These are phyloP conservation scores for Poecile atricapillus DNA, from an alignment of 2,113 vertebrate genomes.

Conservation along the genomic window DNA sequence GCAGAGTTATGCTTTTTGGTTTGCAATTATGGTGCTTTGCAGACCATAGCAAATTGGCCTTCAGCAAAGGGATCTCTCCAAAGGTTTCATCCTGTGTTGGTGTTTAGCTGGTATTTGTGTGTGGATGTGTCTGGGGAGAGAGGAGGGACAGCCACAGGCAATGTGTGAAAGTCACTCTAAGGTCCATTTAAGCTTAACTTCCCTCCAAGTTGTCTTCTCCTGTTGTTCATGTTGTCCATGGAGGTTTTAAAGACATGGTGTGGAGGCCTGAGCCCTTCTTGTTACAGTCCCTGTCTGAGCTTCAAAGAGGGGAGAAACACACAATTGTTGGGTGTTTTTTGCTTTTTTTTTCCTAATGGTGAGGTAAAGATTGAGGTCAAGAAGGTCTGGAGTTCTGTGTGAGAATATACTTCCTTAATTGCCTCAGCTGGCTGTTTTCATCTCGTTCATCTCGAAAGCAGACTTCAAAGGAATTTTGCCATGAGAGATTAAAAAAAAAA, in stretches of 20 bases:
- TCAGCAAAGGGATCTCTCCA: background rate
- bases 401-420: conserved; percentile 19
- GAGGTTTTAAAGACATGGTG: background rate
- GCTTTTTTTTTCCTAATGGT: background rate
- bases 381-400: background rate
- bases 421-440: conserved; percentile 2
- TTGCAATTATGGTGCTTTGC: background rate
- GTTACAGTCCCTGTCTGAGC: background rate
- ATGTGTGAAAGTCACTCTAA: background rate
- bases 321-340: background rate
- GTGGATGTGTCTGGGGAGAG: background rate
- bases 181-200: background rate
- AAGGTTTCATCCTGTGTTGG: background rate
- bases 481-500: conserved; percentile 21
- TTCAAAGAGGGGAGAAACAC: background rate
- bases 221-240: background rate
- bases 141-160: background rate
- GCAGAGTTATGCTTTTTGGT: background rate
- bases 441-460: conserved; percentile 18
- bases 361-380: background rate
- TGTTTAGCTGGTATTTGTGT: background rate
- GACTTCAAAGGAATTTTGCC: conserved; percentile 42
- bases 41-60: background rate
- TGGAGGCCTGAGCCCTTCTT: background rate
- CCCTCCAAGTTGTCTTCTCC: background rate